Base-by-base conservation (phyloP, 2,888 invertebrate genomes). In the Cerceris ruficornis region DNA sequence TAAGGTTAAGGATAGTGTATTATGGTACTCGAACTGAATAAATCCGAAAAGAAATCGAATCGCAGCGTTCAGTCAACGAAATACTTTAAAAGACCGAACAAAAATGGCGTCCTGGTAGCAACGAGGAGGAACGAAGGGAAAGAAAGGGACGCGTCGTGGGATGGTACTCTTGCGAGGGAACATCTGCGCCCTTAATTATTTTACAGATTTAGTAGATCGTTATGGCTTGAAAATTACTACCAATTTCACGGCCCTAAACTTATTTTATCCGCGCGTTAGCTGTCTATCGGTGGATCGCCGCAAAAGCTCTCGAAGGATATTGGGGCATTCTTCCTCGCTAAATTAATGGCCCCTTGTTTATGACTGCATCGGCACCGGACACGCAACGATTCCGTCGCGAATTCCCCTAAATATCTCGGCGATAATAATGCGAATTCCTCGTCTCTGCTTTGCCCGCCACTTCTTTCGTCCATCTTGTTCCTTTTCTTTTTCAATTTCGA, bases 131-230 rank as follows among this genome's bases (percentile, higher is more conserved):
- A 57, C 43, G 68, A 66, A 70, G 59, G 54, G 28, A 28, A 28
- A 28, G 28, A 28, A 28, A 28, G 64, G 62, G 69, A 62, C 46
- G 15, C 50, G 17, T 66, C 41, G 43, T 17, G 69, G 52, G 67
- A 54, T 67, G 76, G 72, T 72, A 67, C 61, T 68, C 52, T 28
- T 4, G 60, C 52, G 58, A 61, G 76, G 82, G 77, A 91, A 90
- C 91, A 92, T 91, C 91, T 91, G 92, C 90, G 90, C 88, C 91
- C 90, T 91, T 92, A 92, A 92, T 92, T 92, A 92, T 92, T 92
- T 91, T 90, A 90, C 92, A 89, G 92, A 92, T 92, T 92, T 92
- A 92, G 91, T 92, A 90, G 92, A 92, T 92, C 92, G 92, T 92
- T 92, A 92, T 91, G 91, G 92, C 92, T 92, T 91, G 92, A 92